These are phyloP conservation scores for Erebia palarica DNA, from an alignment of 2,888 invertebrate species.

Conservation along the genomic window DNA sequence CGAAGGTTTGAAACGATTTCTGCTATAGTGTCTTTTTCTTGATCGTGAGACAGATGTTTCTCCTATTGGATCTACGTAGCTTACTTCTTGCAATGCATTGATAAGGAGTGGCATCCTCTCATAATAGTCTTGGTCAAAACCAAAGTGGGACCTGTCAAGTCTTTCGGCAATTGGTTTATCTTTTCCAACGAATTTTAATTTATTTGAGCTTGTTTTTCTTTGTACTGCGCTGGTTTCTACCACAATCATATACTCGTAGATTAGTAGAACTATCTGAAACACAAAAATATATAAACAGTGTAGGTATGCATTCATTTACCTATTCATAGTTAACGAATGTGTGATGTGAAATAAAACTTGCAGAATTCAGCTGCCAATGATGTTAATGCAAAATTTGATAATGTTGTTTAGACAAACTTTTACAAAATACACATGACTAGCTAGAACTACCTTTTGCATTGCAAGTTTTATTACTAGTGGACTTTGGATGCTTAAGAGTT, in stretches of 20 bases:
- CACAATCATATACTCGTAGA: constrained; percentile 77
- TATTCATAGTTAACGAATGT: not conserved
- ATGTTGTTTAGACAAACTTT: too few relatives aligned
- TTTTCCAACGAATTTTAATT: constrained; percentile 46
- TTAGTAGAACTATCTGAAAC: constrained; percentile 78
- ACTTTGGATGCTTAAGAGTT: not conserved
- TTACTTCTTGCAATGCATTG: constrained; percentile 74
- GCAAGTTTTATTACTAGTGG: not conserved
- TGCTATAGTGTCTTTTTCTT: constrained; percentile 38
- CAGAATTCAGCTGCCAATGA: too few relatives aligned
- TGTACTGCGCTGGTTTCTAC: constrained; percentile 75
- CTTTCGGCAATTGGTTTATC: constrained; percentile 68
- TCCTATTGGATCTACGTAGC: constrained; percentile 57
- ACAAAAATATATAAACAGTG: constrained; percentile 31
- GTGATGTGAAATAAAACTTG: too few relatives aligned
- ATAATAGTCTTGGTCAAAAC: constrained; percentile 75
- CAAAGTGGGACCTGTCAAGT: constrained; percentile 69
- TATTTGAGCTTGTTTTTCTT: constrained; percentile 51
- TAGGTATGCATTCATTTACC: not conserved
- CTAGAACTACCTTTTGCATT: too few relatives aligned
- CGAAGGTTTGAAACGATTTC: constrained; percentile 41
- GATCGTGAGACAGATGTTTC: constrained; percentile 47
- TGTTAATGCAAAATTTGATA: too few relatives aligned
- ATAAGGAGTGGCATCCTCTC: constrained; percentile 76
- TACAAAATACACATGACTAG: too few relatives aligned